Conservation (phyloP, 2,797 vertebrate species). For the Semaprochilodus insignis region DNA sequence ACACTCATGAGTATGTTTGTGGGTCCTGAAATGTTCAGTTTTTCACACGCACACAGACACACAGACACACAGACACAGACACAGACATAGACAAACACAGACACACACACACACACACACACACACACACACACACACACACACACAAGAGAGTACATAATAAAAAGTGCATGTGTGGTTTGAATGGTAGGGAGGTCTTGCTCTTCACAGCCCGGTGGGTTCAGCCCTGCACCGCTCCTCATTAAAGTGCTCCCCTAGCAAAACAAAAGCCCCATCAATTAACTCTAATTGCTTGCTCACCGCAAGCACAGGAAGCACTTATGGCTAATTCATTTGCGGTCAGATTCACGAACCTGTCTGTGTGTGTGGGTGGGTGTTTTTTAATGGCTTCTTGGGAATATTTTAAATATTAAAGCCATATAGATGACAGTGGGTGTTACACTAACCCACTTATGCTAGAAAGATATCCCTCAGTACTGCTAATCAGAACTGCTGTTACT, state of each 20-base stretch:
- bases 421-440: background rate
- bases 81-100: background rate
- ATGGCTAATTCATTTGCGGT: conserved; percentile 66
- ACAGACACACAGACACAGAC: conserved; percentile 10
- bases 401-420: conserved; percentile 23
- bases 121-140: conserved; percentile 7
- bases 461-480: conserved; percentile 1
- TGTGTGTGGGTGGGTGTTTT: conserved; percentile 31
- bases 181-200: conserved; percentile 16
- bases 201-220: conserved; percentile 45
- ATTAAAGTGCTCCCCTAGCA: conserved; percentile 69
- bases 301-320: conserved; percentile 63
- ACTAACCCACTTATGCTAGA: background rate
- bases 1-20: too few species aligned
- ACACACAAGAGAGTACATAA: background rate
- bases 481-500: background rate
- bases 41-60: background rate
- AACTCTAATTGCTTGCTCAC: conserved; percentile 65
- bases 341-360: conserved; percentile 41
- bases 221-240: conserved; percentile 64
- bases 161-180: background rate
- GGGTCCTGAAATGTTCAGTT: background rate
- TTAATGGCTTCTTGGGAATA: conserved; percentile 29
- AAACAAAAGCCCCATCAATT: conserved; percentile 71
- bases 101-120: conserved; percentile 8